phyloP scores from a whole-genome alignment of 2,888 invertebrate species.

The Lasioglossum lativentre region DNA sequence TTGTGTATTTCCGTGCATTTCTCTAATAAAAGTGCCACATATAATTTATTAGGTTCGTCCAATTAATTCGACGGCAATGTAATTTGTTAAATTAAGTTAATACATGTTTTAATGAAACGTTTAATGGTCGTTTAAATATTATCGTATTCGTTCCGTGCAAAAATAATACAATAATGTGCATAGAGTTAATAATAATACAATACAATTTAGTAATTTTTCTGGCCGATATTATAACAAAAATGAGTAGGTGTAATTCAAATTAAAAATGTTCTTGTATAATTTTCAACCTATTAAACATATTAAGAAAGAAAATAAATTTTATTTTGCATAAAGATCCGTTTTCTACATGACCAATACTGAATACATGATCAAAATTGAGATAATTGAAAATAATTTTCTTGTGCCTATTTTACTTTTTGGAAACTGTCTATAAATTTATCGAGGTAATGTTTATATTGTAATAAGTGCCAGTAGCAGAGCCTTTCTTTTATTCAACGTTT shows the following conservation, averaged over 20 bases:
- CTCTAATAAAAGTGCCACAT: not conserved
- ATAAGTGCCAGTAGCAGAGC: not conserved
- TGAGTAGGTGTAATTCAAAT: no score
- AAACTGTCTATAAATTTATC: not conserved
- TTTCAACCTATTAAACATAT: no score
- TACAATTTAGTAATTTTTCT: not conserved
- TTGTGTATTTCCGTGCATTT: not conserved
- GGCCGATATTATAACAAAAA: no score
- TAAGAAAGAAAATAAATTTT: no score
- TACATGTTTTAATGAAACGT: not conserved
- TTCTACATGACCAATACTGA: no score
- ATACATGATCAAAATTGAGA: no score
- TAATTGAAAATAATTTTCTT: not conserved
- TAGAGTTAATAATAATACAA: not conserved
- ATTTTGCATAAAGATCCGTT: no score
- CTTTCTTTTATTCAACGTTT: not conserved
- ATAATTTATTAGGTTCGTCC: not conserved
- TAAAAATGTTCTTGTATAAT: no score
- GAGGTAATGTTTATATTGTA: not conserved
- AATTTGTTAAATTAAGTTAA: not conserved
- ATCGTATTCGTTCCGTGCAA: not conserved
- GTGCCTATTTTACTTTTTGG: not conserved
- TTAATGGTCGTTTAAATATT: not conserved
- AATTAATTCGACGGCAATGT: not conserved
- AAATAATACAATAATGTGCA: not conserved